Base-by-base conservation (phyloP, 1,140 invertebrate genomes). In the Lepidurus arcticus region DNA sequence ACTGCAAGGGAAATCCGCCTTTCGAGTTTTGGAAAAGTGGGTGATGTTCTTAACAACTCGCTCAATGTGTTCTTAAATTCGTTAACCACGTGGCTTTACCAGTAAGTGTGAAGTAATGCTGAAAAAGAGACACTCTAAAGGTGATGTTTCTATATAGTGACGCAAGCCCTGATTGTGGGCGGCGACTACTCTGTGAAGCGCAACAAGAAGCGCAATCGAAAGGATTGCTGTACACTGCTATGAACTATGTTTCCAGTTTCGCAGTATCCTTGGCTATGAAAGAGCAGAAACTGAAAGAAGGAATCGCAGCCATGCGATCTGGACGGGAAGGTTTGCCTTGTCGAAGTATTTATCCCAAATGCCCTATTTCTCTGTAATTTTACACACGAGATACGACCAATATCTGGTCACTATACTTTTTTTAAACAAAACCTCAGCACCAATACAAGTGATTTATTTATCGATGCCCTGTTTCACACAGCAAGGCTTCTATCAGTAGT, bases 401-500 rank as follows among this genome's bases (percentile, higher is more conserved):
- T 65, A 65, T n/a, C 53, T 65, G 53, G 21, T 65, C 21, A n/a
- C n/a, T 21, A 65, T 65, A 21, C 13, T 65, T n/a, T 0, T 13
- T 65, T 21, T 65, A 65, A 65, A 65, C 9, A 21, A 65, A 65
- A 65, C 16, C 16, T n/a, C 9, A 21, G 21, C 53, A 21, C 8
- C 53, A 65, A 65, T 65, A 65, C 53, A 65, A 21, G 16, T 16
- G 16, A 21, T 65, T 65, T 65, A 65, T 65, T 65, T 65, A 65
- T 16, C 53, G 53, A 21, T 65, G 53, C 4, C 73, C 73, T 44
- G 73, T 44, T 77, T 78, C 78, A 16, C 42, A 44, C 9, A 78
- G 43, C 53, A 78, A 75, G 7, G 42, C 43, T 75, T 78, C 78
- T 76, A 78, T n/a, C 53, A 44, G 42, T 10, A 78, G 21, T 21